These are phyloP conservation scores for Tyrannus savana DNA, from an alignment of 2,113 vertebrate genomes.

Conservation along the genomic window DNA sequence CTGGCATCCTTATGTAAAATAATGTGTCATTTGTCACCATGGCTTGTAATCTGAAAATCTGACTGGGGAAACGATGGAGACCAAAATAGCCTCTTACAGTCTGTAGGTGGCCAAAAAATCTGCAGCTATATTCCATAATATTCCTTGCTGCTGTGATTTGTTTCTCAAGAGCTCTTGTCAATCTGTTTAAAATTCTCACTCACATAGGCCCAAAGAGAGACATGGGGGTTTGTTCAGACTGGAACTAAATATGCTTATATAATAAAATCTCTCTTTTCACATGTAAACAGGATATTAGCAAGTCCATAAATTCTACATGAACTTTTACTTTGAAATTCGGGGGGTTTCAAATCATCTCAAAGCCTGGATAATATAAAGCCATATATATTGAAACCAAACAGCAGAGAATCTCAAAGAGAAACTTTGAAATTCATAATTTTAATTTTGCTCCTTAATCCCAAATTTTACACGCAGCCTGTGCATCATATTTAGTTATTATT, in stretches of 20 bases:
- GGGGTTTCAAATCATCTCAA: background rate
- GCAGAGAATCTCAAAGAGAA: background rate
- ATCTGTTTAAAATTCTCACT: background rate
- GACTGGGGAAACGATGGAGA: slow-evolving; percentile 3
- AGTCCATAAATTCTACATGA: background rate
- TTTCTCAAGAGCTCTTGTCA: background rate
- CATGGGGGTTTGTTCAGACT: background rate
- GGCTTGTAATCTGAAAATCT: slow-evolving; percentile 32
- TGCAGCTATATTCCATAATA: background rate
- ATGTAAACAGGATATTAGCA: background rate
- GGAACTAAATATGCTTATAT: background rate
- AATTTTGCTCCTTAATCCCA: background rate
- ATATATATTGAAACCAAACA: background rate
- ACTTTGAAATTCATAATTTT: background rate
- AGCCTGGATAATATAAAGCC: background rate
- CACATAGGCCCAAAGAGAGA: background rate
- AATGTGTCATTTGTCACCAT: slow-evolving; percentile 25
- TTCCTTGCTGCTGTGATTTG: background rate
- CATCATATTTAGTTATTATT: slow-evolving; percentile 13
- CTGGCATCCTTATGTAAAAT: slow-evolving; percentile 16
- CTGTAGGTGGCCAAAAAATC: slow-evolving; percentile 25
- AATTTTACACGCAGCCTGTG: background rate
- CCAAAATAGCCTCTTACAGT: slow-evolving; percentile 35
- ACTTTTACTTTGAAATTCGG: slow-evolving; percentile 2
- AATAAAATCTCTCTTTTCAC: background rate